Base-by-base conservation (phyloP, 2,888 invertebrate genomes). In the Lagria hirta region DNA sequence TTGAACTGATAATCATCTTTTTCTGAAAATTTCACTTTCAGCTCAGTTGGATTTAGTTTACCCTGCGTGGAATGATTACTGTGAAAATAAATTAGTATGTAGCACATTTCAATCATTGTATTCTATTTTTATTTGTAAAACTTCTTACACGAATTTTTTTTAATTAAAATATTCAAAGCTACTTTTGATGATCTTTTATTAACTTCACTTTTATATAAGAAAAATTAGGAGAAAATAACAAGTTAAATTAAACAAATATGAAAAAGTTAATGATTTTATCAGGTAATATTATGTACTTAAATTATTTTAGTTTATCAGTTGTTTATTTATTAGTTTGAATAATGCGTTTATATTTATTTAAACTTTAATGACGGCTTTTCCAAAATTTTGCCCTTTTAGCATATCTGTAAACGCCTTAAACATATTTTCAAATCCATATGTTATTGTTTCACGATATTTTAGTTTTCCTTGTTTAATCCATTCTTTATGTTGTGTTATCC, bases 391-490 rank as follows among this genome's bases (percentile, higher is more conserved):
- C 3, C 64, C 64, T 35, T 48, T 42, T 10, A 64, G 30, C 64
- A 64, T 62, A 24, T 58, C 57, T 7, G 34, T 36, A 37, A 64
- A 62, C 1, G 64, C 62, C 18, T 49, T 38, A 26, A 55, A 52
- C 54, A 55, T 60, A 43, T 62, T 64, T 49, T 86, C 83, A 68
- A 88, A 87, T n/a, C 65, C 65, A 50, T 55, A 71, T 2, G 83
- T 83, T 1, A 82, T 62, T 27, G 84, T 84, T 68, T 88, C 88
- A 49, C 74, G 73, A 61, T 82, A 82, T 58, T 81, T 79, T 6
- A 88, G 58, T 69, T 85, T 86, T 22, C 85, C 87, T 72, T 83
- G 79, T 29, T 71, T 69, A 43, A 86, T 69, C 82, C 81, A 83
- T 43, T 75, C 66, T n/a, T 78, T 57, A 67, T 86, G 83, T 52